Evolutionary conservation across 2,797 vertebrate species (phyloP).

Genomic region (Sciurus vulgaris): DNA sequence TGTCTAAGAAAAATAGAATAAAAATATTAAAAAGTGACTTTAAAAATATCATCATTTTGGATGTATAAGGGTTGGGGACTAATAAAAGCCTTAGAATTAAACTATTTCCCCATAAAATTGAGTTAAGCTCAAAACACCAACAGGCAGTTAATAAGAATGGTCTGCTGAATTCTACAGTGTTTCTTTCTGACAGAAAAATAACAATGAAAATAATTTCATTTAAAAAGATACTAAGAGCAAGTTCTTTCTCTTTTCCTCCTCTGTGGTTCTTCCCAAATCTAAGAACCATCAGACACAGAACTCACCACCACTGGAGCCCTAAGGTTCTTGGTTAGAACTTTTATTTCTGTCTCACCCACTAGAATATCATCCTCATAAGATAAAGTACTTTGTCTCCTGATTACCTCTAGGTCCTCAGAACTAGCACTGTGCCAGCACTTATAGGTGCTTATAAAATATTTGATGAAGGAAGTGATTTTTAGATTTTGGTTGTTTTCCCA

Average conservation of each 20-base stretch:
- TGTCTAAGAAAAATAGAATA: constrained; percentile 28
- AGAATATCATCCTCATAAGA: not conserved
- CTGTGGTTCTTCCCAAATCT: not conserved
- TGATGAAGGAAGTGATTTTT: not conserved
- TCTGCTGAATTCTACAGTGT: not conserved
- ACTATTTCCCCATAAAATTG: not conserved
- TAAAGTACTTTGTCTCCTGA: not conserved
- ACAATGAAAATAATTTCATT: not conserved
- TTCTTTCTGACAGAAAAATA: not conserved
- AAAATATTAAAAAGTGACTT: not conserved
- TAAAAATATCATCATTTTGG: not conserved
- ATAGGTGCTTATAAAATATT: not conserved
- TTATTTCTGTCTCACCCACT: not conserved
- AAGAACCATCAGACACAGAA: not conserved
- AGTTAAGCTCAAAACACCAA: not conserved
- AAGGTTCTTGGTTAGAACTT: not conserved
- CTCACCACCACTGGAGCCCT: not conserved
- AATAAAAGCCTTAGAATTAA: not conserved
- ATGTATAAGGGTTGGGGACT: not conserved
- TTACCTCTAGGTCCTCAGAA: not conserved
- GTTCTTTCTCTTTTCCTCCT: not conserved
- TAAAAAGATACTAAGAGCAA: not conserved
- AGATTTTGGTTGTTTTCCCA: not conserved
- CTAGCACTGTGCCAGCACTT: not conserved
- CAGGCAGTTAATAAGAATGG: not conserved